Percentiles rank a stretch among this genome's conserved stretches.
phyloP scores from a whole-genome alignment of 2,888 invertebrate genomes.

The Taenaris catops region DNA sequence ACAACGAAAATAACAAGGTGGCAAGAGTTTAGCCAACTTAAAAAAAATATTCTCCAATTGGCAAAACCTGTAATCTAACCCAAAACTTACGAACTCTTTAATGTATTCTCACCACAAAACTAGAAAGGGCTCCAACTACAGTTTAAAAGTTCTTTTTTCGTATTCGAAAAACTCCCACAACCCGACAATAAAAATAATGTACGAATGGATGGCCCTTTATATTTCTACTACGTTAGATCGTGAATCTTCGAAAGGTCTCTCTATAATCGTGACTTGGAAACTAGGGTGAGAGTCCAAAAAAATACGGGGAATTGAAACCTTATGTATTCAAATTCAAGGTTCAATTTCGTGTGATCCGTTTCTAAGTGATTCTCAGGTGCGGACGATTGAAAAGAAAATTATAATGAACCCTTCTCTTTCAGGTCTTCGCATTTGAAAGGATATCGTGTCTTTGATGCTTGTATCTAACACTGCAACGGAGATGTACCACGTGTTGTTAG shows the following conservation, averaged over 20 bases:
- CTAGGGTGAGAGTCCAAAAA: constrained; percentile 9
- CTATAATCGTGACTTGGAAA: constrained; percentile 19
- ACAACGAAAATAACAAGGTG: too few species aligned
- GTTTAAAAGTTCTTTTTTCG: too few species aligned
- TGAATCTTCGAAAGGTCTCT: constrained; percentile 9
- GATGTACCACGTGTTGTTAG: constrained; percentile 7
- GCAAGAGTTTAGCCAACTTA: too few species aligned
- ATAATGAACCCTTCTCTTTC: constrained; percentile 31
- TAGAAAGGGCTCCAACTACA: too few species aligned
- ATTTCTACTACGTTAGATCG: constrained; percentile 17
- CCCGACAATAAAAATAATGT: constrained; percentile 13
- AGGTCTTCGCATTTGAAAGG: constrained; percentile 22
- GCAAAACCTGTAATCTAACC: too few species aligned
- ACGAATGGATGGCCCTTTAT: constrained; percentile 5
- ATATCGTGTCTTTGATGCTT: constrained; percentile 26
- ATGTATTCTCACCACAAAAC: too few species aligned
- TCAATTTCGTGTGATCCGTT: constrained; percentile 8
- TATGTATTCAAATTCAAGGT: constrained; percentile 17
- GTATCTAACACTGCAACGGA: constrained; percentile 14
- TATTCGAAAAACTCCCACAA: too few species aligned
- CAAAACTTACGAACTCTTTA: too few species aligned
- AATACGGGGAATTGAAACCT: constrained; percentile 9
- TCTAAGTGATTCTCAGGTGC: constrained; percentile 31
- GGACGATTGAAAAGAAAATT: constrained; percentile 27
- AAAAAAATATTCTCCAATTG: too few species aligned